Evolutionary conservation across 2,888 invertebrate species (phyloP).

Genomic region (Agriopis marginaria): DNA sequence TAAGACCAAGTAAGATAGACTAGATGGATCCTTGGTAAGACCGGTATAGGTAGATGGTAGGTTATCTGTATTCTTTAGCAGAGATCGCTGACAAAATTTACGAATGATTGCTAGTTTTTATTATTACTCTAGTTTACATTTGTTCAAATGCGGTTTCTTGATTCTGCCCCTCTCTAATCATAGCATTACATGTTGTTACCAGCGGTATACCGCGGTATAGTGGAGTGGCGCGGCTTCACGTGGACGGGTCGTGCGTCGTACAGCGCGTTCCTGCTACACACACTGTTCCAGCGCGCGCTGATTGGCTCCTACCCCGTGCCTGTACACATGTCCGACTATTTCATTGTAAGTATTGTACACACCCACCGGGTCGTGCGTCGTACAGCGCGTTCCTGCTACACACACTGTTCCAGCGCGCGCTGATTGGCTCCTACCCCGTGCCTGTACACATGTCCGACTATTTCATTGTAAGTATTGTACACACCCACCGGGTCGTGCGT

Average conservation of each 20-base stretch:
- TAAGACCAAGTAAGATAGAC: too few relatives aligned
- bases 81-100: too few relatives aligned
- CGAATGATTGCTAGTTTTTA: too few relatives aligned
- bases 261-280: conserved; percentile 73
- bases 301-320: conserved; percentile 56
- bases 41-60: too few relatives aligned
- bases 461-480: conserved; percentile 61
- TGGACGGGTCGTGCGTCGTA: conserved; percentile 74
- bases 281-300: conserved; percentile 66
- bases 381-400: conserved; percentile 76
- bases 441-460: conserved; percentile 62
- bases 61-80: too few relatives aligned
- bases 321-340: conserved; percentile 61
- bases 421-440: conserved; percentile 56
- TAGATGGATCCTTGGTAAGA: too few relatives aligned
- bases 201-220: conserved; percentile 65
- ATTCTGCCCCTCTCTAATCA: too few relatives aligned
- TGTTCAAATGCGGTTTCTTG: too few relatives aligned
- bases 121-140: too few relatives aligned
- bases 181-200: conserved; percentile 13
- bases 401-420: conserved; percentile 66
- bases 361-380: conserved; percentile 54
- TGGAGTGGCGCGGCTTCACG: conserved; percentile 77
- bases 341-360: conserved; percentile 59
- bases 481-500: too few relatives aligned